Base-by-base conservation (phyloP, 2,888 invertebrate genomes). In the Caenorhabditis auriculariae region DNA sequence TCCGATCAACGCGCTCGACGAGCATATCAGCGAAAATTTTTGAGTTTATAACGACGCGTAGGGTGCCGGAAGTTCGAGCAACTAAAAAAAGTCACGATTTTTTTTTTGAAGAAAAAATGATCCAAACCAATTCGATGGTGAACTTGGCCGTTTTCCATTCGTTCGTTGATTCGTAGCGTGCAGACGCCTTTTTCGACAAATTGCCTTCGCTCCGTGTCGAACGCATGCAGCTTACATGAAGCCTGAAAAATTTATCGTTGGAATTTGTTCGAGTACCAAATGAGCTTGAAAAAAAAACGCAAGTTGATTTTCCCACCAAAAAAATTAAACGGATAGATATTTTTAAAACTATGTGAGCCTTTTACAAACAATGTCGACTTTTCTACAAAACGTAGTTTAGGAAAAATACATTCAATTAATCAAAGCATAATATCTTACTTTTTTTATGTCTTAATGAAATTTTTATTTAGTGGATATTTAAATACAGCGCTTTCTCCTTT, bases 1-100 rank as follows among this genome's bases (percentile, higher is more conserved):
- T 60, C 47, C 74, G 74, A 39, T 75, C 69, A 9, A 76, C 65
- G 17, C 73, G 60, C 43, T 78, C 77, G 27, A 77, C 35, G 1
- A 78, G 42, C 78, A 78, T 78, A 51, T 76, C 78, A 0, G 66
- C 50, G 54, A 66, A 67, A 19, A 73, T 58, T 43, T 75, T 69
- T 4, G 79, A 76, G 48, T 79, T 79, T 24, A 79, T 72, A 7
- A 77, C 58, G 9, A 79, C 76, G 27, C 69, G 66, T 41, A 77
- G 76, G 37, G 65, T 78, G 9, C 79, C 79, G 23, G 74, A 54
- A 3, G 76, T 72, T 39, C 79, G 67, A 15, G 76, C 79, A 26
- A 79, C 78, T 79, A 48, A 41, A 68, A 58, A 38, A 26, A 15
- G 21, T 12, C 9, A 42, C 35, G 9, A n/a, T 32, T 32, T 32